Percentiles rank a stretch among this genome's conserved stretches.
These are phyloP conservation scores for Rhagium mordax DNA, from an alignment of 2,888 invertebrate species.

Conservation along the genomic window DNA sequence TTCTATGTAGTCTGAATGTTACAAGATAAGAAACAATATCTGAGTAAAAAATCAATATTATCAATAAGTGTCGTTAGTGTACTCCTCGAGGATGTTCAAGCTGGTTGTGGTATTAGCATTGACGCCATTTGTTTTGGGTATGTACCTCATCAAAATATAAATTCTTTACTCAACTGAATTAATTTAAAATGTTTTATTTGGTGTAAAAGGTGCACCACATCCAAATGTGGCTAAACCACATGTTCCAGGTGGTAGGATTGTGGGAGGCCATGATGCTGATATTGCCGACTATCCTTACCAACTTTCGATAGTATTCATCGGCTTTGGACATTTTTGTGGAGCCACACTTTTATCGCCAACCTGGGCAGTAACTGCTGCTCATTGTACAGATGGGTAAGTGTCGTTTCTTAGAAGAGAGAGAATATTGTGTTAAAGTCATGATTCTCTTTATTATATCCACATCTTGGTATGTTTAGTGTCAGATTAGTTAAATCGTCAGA, in stretches of 20 bases:
- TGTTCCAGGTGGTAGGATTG: constrained; percentile 18
- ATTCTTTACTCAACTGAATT: background rate
- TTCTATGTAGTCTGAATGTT: background rate
- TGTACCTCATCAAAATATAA: background rate
- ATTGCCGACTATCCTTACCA: constrained; percentile 41
- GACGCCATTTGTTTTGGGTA: background rate
- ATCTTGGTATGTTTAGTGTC: too few relatives aligned
- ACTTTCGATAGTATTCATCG: constrained; percentile 13
- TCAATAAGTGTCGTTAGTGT: background rate
- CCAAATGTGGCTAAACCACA: background rate
- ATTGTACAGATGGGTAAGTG: constrained; percentile 31
- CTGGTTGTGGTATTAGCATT: background rate
- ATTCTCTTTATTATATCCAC: too few relatives aligned
- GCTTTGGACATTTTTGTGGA: constrained; percentile 32
- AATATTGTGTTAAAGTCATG: too few relatives aligned
- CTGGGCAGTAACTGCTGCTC: constrained; percentile 34
- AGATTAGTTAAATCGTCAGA: too few relatives aligned
- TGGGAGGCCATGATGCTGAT: constrained; percentile 35
- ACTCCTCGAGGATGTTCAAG: background rate
- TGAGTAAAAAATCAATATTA: background rate
- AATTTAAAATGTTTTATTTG: background rate
- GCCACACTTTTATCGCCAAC: constrained; percentile 22
- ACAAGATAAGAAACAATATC: background rate
- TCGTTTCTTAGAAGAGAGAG: background rate
- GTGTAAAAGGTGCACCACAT: background rate